Evolutionary conservation across 2,888 invertebrate genomes (phyloP).

Genomic region (Nemurella pictetii): DNA sequence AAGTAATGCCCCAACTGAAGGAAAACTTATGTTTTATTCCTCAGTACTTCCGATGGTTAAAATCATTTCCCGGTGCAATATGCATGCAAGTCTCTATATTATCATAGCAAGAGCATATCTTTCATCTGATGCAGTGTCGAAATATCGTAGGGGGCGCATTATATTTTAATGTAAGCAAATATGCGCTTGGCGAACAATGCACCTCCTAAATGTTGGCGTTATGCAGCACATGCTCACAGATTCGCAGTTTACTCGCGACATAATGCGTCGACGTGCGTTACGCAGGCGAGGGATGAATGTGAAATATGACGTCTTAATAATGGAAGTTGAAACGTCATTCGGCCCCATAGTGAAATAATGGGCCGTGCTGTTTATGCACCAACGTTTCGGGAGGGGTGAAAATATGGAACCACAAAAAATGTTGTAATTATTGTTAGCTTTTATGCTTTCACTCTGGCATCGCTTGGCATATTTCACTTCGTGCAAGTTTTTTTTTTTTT

Average conservation of each 20-base stretch:
- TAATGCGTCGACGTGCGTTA: conserved; percentile 6
- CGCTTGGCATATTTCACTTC: not conserved
- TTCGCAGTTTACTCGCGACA: conserved; percentile 10
- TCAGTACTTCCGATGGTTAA: not conserved
- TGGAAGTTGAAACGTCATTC: conserved; percentile 22
- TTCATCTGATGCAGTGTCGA: conserved; percentile 14
- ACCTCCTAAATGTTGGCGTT: not conserved
- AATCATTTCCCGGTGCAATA: not conserved
- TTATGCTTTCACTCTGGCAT: too few species aligned
- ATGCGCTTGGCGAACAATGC: conserved; percentile 20
- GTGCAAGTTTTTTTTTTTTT: not conserved
- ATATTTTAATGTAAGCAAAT: conserved; percentile 31
- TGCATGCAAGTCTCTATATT: not conserved
- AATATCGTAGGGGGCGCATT: conserved; percentile 10
- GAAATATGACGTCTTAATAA: conserved; percentile 25
- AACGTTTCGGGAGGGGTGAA: not conserved
- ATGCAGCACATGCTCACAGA: conserved; percentile 25
- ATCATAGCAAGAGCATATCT: not conserved
- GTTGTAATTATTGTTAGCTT: not conserved
- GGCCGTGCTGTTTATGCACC: not conserved
- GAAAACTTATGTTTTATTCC: too few species aligned
- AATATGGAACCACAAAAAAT: not conserved
- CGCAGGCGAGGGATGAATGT: not conserved
- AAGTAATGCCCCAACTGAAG: too few species aligned
- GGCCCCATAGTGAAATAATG: not conserved